Base-by-base conservation (phyloP, 2,113 vertebrate species). In the Fregetta grallaria region DNA sequence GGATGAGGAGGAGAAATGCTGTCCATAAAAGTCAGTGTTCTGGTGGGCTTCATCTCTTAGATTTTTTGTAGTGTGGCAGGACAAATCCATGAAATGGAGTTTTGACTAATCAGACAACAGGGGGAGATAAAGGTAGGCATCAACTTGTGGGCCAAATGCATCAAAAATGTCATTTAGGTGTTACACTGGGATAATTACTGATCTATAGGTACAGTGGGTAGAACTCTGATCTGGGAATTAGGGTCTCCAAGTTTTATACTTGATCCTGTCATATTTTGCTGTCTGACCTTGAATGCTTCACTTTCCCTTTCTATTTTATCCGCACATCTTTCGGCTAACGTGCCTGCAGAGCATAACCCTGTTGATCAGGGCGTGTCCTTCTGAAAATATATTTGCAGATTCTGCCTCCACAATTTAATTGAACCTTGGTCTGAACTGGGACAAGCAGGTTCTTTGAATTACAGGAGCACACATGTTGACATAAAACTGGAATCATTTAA, bases 1-100 rank as follows among this genome's bases (percentile, higher is more conserved):
- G 94, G 88, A 81, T 97, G 97, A 95, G 86, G 95, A 87, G 22
- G 49, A 90, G 53, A 88, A 91, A 55, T 62, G 15, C 42, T 2
- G 6, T 40, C 22, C 32, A 10, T 29, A 47, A 42, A 93, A 78
- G 23, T 29, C 11, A 59, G 77, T 94, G 66, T 82, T 76, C 73
- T 73, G 44, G 4, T 89, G 77, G 76, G 26, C 14, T 85, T 75
- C 11, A 15, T 82, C 47, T 88, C 72, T 90, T 93, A 96, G 77
- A 66, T 47, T 66, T 66, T 91, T 77, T 71, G 42, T n/a, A 53
- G 34, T 0, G 0, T 25, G 42, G 34, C 15, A 66, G 47, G 75
- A 29, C 9, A 58, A 68, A 88, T 47, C 25, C 42, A 40, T 55
- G 34, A 53, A 47, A 52, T 18, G 15, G 15, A 86, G 15, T 68